Conservation (phyloP, 1,140 invertebrate genomes). For the Drosophila nigromelanica region DNA sequence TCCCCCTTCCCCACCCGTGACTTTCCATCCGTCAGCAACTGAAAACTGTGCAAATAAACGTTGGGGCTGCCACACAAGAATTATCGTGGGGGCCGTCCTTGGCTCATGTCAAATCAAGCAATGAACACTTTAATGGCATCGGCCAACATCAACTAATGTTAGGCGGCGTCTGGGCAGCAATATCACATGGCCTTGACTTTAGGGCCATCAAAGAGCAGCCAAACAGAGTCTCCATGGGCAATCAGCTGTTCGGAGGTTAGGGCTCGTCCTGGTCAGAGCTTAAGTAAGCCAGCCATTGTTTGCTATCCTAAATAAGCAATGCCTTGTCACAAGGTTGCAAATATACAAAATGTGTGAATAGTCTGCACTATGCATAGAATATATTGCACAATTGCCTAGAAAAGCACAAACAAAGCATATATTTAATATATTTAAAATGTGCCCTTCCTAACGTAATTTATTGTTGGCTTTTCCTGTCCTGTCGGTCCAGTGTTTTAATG, state of each 20-base stretch:
- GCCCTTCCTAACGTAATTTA: not conserved
- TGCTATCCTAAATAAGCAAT: slow-evolving; percentile 44
- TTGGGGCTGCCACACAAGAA: slow-evolving; percentile 26
- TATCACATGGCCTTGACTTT: slow-evolving; percentile 32
- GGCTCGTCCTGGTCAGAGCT: slow-evolving; percentile 10
- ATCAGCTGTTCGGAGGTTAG: not conserved
- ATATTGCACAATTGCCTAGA: not conserved
- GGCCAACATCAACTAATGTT: slow-evolving; percentile 31
- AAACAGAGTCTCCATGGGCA: not conserved
- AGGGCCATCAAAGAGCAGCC: slow-evolving; percentile 12
- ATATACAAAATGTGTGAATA: not conserved
- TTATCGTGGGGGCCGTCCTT: slow-evolving; percentile 19
- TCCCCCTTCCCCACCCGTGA: not conserved
- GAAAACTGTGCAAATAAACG: slow-evolving; percentile 37
- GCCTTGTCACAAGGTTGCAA: not conserved
- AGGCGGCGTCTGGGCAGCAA: slow-evolving; percentile 16
- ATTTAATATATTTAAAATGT: not conserved
- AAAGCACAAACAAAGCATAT: not conserved
- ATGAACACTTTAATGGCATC: slow-evolving; percentile 50
- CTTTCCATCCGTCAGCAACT: slow-evolving; percentile 13
- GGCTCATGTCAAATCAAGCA: slow-evolving; percentile 42
- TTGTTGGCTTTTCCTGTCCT: not conserved
- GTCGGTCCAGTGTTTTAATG: slow-evolving; percentile 2
- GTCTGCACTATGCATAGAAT: not conserved
- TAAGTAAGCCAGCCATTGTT: slow-evolving; percentile 48